Evolutionary conservation across 1,140 invertebrate species (phyloP).

Genomic region (Drosophila fuyamai): DNA sequence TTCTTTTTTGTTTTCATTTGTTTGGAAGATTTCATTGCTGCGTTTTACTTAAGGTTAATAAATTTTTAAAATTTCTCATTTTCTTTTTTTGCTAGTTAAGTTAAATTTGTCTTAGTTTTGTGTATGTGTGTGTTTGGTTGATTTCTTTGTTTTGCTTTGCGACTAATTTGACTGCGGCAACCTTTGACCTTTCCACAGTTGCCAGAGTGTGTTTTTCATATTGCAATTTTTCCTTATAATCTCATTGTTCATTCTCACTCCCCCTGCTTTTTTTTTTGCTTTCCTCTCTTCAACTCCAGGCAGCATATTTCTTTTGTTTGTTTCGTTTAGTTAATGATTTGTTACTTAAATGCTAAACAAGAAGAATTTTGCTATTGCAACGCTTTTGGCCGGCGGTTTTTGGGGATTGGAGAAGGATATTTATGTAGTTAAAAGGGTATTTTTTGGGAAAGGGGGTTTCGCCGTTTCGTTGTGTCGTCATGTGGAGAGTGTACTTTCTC

Average conservation of each 20-base stretch:
- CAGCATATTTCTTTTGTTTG: conserved; percentile 22
- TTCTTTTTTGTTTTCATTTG: conserved; percentile 38
- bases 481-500: conserved; percentile 14
- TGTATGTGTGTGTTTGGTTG: conserved; percentile 43
- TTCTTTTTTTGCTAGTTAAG: conserved; percentile 65
- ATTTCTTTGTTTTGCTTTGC: conserved; percentile 74
- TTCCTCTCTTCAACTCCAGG: conserved; percentile 1
- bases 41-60: conserved; percentile 71
- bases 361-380: conserved; percentile 80
- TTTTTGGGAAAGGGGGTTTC: not conserved
- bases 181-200: conserved; percentile 23
- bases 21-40: conserved; percentile 80
- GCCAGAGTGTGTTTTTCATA: conserved; percentile 21
- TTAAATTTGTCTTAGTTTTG: conserved; percentile 48
- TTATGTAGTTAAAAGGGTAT: conserved; percentile 4
- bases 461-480: conserved; percentile 67
- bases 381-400: conserved; percentile 35
- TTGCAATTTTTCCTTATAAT: conserved; percentile 38
- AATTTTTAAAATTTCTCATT: conserved; percentile 68
- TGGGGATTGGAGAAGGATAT: not conserved
- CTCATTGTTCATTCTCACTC: conserved; percentile 22
- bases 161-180: conserved; percentile 64
- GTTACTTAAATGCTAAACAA: conserved; percentile 81
- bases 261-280: not conserved
- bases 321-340: conserved; percentile 34